Evolutionary conservation across 1,140 invertebrate genomes (phyloP).

Genomic region (Hycleus cichorii): DNA sequence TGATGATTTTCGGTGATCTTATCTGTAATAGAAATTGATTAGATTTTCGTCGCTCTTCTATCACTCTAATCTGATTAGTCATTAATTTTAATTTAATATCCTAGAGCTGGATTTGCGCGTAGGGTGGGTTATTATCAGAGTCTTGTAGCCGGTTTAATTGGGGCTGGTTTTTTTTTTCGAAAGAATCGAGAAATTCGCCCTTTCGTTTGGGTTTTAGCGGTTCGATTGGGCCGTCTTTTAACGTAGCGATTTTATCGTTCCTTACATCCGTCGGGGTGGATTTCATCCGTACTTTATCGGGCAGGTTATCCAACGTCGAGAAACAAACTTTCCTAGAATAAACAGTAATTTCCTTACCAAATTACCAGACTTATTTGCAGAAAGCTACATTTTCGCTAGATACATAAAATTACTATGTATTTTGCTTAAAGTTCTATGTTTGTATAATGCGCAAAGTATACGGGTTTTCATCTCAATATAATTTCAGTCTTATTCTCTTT

Average conservation of each 20-base stretch:
- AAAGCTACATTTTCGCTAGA: slow-evolving; percentile 36
- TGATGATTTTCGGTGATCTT: not conserved
- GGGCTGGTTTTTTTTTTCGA: no score
- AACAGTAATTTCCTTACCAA: slow-evolving; percentile 43
- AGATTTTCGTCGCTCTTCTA: slow-evolving; percentile 12
- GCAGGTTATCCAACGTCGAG: slow-evolving; percentile 31
- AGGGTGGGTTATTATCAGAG: no score
- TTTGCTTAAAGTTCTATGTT: slow-evolving; percentile 33
- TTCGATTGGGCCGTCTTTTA: no score
- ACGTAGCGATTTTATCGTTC: no score
- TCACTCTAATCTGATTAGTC: slow-evolving; percentile 17
- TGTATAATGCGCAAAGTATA: slow-evolving; percentile 32
- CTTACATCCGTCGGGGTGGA: not conserved
- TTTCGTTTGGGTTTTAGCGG: no score
- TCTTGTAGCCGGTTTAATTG: no score
- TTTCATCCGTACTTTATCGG: slow-evolving; percentile 11
- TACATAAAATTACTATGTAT: slow-evolving; percentile 39
- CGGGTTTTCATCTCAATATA: slow-evolving; percentile 20
- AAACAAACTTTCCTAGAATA: slow-evolving; percentile 40
- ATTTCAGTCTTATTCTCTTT: slow-evolving; percentile 1
- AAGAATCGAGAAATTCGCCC: not conserved
- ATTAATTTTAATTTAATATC: slow-evolving; percentile 22
- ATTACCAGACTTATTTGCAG: slow-evolving; percentile 41
- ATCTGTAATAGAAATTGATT: slow-evolving; percentile 20
- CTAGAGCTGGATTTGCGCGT: not conserved